Percentiles rank a stretch among this genome's conserved stretches.
phyloP scores from a whole-genome alignment of 1,140 invertebrate species.

The Phenacoccus solenopsis region DNA sequence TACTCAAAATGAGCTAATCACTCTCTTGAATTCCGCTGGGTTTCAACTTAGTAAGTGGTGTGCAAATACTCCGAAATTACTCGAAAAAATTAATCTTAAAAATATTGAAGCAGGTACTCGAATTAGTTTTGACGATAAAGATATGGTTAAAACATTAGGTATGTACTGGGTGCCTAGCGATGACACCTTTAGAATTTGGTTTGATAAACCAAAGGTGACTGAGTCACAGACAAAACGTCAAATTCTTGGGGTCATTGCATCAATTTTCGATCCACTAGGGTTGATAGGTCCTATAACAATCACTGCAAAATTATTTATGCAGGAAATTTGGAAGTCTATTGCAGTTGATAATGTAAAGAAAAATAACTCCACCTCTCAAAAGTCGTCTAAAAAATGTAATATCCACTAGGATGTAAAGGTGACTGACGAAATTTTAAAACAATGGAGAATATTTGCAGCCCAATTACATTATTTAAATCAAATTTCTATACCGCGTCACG shows the following conservation, averaged over 20 bases:
- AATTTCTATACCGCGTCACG: conserved; percentile 9
- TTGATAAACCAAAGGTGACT: background rate
- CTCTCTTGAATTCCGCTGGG: conserved; percentile 18
- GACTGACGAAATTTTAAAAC: conserved; percentile 19
- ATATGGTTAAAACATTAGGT: conserved; percentile 18
- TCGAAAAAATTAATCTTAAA: background rate
- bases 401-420: conserved; percentile 30
- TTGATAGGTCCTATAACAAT: conserved; percentile 27
- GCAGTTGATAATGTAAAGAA: background rate
- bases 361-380: background rate
- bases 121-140: background rate
- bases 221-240: conserved; percentile 5
- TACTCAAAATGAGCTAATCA: conserved; percentile 5
- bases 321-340: conserved; percentile 25
- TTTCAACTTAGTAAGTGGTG: conserved; percentile 8
- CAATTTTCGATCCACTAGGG: conserved; percentile 29
- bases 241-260: conserved; percentile 23
- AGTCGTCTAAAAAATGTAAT: background rate
- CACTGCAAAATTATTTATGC: conserved; percentile 22
- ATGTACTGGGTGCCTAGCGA: background rate
- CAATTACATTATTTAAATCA: conserved; percentile 20
- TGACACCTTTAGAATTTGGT: background rate
- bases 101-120: background rate
- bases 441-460: conserved; percentile 25
- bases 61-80: conserved; percentile 23